A percentile compares a stretch with the other conserved stretches of the same genome.
Evolutionary conservation across 2,113 vertebrate species (phyloP).

Genomic region (Halcyon malimbica): DNA sequence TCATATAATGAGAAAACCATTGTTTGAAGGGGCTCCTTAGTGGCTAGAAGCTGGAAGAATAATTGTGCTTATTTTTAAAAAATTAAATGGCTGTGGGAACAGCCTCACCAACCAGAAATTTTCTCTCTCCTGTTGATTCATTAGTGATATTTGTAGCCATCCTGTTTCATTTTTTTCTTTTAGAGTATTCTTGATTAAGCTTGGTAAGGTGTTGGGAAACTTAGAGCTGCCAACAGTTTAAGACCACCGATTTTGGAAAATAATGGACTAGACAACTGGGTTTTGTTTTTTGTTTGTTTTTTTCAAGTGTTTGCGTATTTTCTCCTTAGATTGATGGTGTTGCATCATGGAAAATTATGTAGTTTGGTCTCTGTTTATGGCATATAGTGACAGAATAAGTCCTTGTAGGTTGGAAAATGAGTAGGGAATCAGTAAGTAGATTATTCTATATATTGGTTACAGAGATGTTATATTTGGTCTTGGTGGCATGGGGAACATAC

Average conservation of each 20-base stretch:
- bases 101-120: neutral
- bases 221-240: neutral
- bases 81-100: neutral
- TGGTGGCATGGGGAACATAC: neutral
- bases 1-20: neutral
- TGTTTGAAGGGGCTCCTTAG: neutral
- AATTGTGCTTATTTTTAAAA: neutral
- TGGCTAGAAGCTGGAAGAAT: neutral
- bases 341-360: neutral
- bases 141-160: neutral
- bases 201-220: neutral
- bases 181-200: neutral
- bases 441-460: fast-evolving
- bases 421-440: neutral
- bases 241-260: neutral
- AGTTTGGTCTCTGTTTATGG: neutral
- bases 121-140: neutral
- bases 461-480: neutral
- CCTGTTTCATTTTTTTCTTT: neutral
- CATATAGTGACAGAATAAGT: neutral
- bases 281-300: neutral
- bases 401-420: neutral
- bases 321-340: neutral
- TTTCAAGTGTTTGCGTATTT: neutral
- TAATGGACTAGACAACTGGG: neutral